Evolutionary conservation across 2,113 vertebrate genomes (phyloP), one percentile per base, ranked within the genome.

Genomic region (Tautogolabrus adspersus): DNA sequence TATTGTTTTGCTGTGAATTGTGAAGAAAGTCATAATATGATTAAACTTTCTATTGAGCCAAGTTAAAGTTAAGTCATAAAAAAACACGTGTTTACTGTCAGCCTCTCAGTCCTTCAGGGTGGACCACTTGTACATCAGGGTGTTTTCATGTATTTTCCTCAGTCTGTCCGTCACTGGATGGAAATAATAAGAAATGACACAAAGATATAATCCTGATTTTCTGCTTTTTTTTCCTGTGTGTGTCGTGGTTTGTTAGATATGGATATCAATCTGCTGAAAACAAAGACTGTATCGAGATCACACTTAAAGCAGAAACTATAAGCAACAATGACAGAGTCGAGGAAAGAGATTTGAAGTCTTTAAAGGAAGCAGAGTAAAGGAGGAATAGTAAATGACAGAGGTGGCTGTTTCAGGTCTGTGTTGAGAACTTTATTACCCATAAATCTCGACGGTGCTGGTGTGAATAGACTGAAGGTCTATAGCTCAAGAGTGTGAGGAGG

Each of bases 161-260:
- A n/a, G 49, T 6, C 47, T 10, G 65, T 4, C 66, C 72, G 51
- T 15, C 10, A 1, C 8, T 57, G 15, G 37, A 47, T 22, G 40
- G 22, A 13, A 23, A 37, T 44, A 64, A 74, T 47, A 1, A 42
- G 21, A 74, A 46, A n/a, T 21, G 69, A 83, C 68, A 61, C 37
- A 72, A 56, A 55, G 23, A 47, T 10, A 37, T 72, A 68, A 74
- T 68, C 40, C 40, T 22, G 46, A 75, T 75, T 75, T 66, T 71
- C 65, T 63, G 55, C 51, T 62, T 30, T 60, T 30, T 60, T 67
- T 34, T 9, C n/a, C n/a, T 9, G 18, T 26, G 2, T 1, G 0
- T 19, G 8, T 72, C 59, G 23, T 46, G 66, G 63, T 75, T 68
- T 8, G 46, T 79, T 68, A 71, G 57, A 58, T 18, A 34, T 22